Conservation (phyloP, 92 coral and sea anemone species). For the Plumapathes pennacea region DNA sequence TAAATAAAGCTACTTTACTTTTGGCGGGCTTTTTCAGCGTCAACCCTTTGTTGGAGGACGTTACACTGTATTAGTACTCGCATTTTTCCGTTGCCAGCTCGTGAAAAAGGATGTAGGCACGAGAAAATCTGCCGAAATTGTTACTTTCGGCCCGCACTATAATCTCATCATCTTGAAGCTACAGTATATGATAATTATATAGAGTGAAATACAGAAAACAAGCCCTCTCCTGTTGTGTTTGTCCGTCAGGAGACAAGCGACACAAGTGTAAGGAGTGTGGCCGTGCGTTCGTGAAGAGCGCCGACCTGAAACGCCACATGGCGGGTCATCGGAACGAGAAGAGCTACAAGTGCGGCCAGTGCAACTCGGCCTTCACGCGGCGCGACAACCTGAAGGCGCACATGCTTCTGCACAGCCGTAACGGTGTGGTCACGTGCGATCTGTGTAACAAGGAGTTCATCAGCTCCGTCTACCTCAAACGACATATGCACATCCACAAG, state of each 20-base stretch:
- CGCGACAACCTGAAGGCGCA: slow-evolving; percentile 84
- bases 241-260: slow-evolving; percentile 81
- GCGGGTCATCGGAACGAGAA: slow-evolving; percentile 86
- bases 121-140: no score
- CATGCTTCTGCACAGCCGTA: slow-evolving; percentile 74
- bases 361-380: slow-evolving; percentile 77
- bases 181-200: no score
- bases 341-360: slow-evolving; percentile 73
- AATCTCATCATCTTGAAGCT: no score
- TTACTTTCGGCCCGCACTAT: no score
- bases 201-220: no score
- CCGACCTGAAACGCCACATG: slow-evolving; percentile 86
- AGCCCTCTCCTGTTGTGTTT: no score
- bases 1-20: no score
- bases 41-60: no score
- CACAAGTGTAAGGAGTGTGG: slow-evolving; percentile 78
- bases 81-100: no score
- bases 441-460: slow-evolving; percentile 83
- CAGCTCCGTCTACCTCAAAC: slow-evolving; percentile 69
- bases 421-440: slow-evolving; percentile 77
- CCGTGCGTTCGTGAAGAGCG: slow-evolving; percentile 88
- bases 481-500: slow-evolving; percentile 88
- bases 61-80: no score
- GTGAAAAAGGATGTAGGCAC: no score
- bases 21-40: no score